Percentiles rank a stretch among this genome's conserved stretches.
phyloP scores from a whole-genome alignment of 2,888 invertebrate species.

The Campopleginae sp. region DNA sequence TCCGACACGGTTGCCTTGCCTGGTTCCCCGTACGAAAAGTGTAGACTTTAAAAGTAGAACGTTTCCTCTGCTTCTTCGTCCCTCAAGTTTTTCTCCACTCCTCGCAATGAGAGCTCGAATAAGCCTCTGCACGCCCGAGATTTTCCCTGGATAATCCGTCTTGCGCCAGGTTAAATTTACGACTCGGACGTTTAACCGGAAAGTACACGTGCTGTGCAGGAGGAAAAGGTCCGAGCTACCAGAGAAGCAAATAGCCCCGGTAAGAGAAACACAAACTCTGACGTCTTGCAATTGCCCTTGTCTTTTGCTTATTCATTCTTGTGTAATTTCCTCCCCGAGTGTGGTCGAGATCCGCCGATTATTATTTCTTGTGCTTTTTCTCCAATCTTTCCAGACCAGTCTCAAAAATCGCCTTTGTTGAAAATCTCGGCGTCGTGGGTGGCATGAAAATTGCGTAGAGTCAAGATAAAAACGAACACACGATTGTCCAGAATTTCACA shows the following conservation, averaged over 20 bases:
- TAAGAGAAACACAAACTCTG: conserved; percentile 45
- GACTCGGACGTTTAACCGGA: conserved; percentile 69
- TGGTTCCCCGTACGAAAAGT: conserved; percentile 46
- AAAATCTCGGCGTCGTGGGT: conserved; percentile 18
- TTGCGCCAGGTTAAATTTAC: conserved; percentile 71
- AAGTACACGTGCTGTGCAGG: conserved; percentile 47
- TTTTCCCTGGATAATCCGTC: conserved; percentile 71
- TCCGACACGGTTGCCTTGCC: conserved; percentile 49
- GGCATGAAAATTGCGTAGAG: conserved; percentile 17
- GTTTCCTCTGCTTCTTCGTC: conserved; percentile 42
- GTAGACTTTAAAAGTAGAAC: conserved; percentile 66
- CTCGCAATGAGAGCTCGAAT: conserved; percentile 39
- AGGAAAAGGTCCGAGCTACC: conserved; percentile 44
- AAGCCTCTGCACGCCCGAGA: conserved; percentile 65
- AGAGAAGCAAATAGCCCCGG: conserved; percentile 39
- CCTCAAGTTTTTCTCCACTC: conserved; percentile 23
- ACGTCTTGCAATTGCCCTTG: conserved; percentile 64
- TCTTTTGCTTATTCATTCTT: conserved; percentile 64
- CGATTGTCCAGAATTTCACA: conserved; percentile 39
- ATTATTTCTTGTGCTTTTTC: conserved; percentile 35
- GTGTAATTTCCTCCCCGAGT: conserved; percentile 40
- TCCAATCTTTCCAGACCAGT: background rate
- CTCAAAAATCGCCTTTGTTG: conserved; percentile 15
- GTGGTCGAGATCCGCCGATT: conserved; percentile 27
- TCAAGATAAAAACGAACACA: conserved; percentile 20